Conservation (phyloP, 1,140 invertebrate genomes). For the Anastatus disparis region DNA sequence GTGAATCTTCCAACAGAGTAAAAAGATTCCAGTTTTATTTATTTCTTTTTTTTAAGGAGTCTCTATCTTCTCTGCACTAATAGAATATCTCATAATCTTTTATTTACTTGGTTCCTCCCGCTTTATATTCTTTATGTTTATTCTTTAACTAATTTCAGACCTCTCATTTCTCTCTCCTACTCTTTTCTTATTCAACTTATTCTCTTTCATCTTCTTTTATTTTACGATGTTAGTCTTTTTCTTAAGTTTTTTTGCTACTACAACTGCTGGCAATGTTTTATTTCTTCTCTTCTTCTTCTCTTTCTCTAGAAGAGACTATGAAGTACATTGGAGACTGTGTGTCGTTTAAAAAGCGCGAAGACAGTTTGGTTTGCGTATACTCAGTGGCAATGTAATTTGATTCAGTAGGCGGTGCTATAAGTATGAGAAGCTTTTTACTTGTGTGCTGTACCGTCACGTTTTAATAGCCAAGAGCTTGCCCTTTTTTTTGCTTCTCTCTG, state of each 20-base stretch:
- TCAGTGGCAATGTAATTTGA: conserved; percentile 19
- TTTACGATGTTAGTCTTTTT: conserved; percentile 9
- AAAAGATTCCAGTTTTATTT: too few species aligned
- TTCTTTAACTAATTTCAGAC: conserved; percentile 50
- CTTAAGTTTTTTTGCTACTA: neutral
- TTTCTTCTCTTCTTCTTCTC: conserved; percentile 7
- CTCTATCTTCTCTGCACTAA: conserved; percentile 45
- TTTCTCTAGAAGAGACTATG: too few species aligned
- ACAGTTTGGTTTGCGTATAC: neutral
- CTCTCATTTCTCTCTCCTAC: neutral
- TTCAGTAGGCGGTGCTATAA: conserved; percentile 13
- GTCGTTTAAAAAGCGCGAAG: conserved; percentile 22
- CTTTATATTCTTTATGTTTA: conserved; percentile 45
- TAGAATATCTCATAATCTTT: conserved; percentile 57
- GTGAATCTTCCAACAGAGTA: neutral
- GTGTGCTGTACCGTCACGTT: neutral
- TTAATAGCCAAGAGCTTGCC: conserved; percentile 1
- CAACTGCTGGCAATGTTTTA: neutral
- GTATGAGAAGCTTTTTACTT: conserved; percentile 13
- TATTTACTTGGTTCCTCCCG: conserved; percentile 52
- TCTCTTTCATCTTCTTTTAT: conserved; percentile 27
- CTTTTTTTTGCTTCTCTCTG: too few species aligned
- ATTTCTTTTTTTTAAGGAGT: too few species aligned
- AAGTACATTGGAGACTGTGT: too few species aligned
- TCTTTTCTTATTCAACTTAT: neutral